These are phyloP conservation scores for Bombus turneri DNA, from an alignment of 1,140 invertebrate species.

Conservation along the genomic window DNA sequence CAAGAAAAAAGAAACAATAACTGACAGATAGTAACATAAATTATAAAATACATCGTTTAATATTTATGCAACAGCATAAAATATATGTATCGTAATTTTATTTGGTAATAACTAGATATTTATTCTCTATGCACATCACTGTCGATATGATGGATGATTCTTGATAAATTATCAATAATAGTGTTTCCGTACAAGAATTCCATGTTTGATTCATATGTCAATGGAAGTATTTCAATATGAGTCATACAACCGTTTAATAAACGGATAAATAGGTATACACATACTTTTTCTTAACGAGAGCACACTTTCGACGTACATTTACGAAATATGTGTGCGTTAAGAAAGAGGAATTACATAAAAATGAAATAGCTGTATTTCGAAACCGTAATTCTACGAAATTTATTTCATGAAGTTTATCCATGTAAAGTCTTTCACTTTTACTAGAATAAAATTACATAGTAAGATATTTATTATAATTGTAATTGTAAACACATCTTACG, in stretches of 20 bases:
- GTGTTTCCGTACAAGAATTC: constrained; percentile 13
- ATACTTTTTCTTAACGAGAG: neutral
- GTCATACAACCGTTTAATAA: neutral
- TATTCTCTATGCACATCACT: neutral
- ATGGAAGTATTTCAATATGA: neutral
- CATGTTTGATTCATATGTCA: neutral
- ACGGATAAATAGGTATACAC: too few species aligned
- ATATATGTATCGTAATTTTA: neutral
- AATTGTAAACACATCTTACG: too few species aligned
- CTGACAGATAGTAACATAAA: neutral
- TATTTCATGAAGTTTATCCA: neutral
- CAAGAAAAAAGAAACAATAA: neutral
- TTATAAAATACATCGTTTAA: neutral
- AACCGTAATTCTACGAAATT: neutral
- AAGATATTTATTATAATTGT: neutral
- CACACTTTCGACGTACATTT: neutral
- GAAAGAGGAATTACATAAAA: neutral
- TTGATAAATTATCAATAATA: neutral
- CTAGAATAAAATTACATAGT: too few species aligned
- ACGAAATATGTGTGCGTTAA: neutral
- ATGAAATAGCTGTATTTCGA: neutral
- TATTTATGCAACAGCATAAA: neutral
- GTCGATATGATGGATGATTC: neutral
- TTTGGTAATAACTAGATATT: neutral
- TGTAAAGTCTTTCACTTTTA: neutral